These are phyloP conservation scores for Molorchus minor DNA, from an alignment of 2,888 invertebrate genomes.

Conservation along the genomic window DNA sequence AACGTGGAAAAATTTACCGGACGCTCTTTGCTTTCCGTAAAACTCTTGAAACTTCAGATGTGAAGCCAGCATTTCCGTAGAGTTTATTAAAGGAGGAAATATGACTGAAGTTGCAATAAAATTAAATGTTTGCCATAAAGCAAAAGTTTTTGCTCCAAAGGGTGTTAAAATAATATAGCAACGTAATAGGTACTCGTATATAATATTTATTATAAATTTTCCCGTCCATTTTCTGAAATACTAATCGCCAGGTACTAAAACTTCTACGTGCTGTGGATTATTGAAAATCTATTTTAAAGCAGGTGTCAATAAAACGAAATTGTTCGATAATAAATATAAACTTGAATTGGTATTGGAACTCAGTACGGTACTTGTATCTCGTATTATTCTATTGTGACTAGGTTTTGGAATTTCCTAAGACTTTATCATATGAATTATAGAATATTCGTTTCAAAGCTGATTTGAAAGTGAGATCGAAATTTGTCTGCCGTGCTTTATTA, in stretches of 20 bases:
- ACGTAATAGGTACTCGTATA: too few relatives aligned
- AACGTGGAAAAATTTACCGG: conserved; percentile 20
- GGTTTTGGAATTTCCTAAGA: neutral
- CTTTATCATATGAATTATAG: neutral
- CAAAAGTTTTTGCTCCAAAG: conserved; percentile 43
- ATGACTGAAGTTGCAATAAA: conserved; percentile 41
- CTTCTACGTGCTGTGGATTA: conserved; percentile 55
- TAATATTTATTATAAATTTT: too few relatives aligned
- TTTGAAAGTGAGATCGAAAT: neutral
- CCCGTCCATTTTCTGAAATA: conserved; percentile 19
- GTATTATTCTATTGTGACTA: conserved; percentile 3
- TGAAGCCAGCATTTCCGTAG: conserved; percentile 28
- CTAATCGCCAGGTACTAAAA: conserved; percentile 42
- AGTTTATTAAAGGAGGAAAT: conserved; percentile 38
- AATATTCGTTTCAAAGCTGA: conserved; percentile 1
- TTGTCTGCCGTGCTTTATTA: neutral
- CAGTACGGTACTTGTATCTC: conserved; percentile 4
- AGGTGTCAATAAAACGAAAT: conserved; percentile 58
- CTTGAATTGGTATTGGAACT: conserved; percentile 56
- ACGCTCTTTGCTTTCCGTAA: conserved; percentile 18
- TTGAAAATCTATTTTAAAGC: conserved; percentile 57
- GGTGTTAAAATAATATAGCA: conserved; percentile 50
- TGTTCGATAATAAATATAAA: conserved; percentile 57
- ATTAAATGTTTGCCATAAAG: conserved; percentile 51
- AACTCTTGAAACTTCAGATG: conserved; percentile 32